phyloP scores from a whole-genome alignment of 2,888 invertebrate species.

The Acronicta leporina region DNA sequence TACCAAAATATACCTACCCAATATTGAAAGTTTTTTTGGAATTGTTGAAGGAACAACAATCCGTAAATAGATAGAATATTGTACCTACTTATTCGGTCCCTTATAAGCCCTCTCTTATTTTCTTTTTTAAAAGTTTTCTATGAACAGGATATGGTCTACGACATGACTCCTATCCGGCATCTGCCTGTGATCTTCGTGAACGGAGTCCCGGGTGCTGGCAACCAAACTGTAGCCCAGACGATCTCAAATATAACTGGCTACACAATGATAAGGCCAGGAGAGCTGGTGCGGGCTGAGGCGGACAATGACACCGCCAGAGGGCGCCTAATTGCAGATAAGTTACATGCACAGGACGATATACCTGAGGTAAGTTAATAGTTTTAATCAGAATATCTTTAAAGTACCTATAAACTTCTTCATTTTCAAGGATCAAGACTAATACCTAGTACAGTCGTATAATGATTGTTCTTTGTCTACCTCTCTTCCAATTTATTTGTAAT shows the following conservation, averaged over 20 bases:
- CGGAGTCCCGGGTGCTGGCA: conserved; percentile 86
- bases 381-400: too few species aligned
- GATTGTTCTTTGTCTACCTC: too few species aligned
- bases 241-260: conserved; percentile 84
- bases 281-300: conserved; percentile 83
- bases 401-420: too few species aligned
- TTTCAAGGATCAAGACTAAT: too few species aligned
- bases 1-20: too few species aligned
- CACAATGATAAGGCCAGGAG: conserved; percentile 83
- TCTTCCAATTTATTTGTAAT: too few species aligned
- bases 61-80: too few species aligned
- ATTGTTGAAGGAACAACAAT: too few species aligned
- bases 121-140: background rate
- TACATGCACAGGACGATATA: conserved; percentile 79
- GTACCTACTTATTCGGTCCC: too few species aligned
- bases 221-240: conserved; percentile 84
- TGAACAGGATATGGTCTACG: conserved; percentile 70
- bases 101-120: background rate
- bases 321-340: conserved; percentile 80
- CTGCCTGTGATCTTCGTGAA: conserved; percentile 86
- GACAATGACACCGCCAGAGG: conserved; percentile 85
- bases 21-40: too few species aligned
- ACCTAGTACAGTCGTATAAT: too few species aligned
- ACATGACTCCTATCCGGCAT: conserved; percentile 83
- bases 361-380: conserved; percentile 73